Conservation (phyloP, 2,888 invertebrate genomes). For the Drosophila tripunctata region DNA sequence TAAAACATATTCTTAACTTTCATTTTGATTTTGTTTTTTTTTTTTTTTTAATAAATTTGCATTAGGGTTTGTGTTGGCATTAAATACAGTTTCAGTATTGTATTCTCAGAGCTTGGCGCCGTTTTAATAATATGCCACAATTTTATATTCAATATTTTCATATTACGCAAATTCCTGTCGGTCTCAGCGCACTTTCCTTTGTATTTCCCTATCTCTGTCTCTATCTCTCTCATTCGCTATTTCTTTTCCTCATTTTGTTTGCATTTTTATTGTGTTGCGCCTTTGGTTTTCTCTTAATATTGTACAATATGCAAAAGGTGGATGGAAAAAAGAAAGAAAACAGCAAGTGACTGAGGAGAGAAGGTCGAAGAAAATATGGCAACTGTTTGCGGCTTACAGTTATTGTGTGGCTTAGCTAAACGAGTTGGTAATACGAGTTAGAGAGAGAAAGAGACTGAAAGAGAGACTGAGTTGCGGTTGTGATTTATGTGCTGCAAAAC, state of each 20-base stretch:
- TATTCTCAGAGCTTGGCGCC: constrained; percentile 23
- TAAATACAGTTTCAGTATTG: constrained; percentile 37
- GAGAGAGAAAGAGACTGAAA: neutral
- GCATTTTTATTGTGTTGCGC: constrained; percentile 58
- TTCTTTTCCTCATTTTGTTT: constrained; percentile 36
- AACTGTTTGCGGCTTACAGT: constrained; percentile 67
- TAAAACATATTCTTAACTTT: constrained; percentile 22
- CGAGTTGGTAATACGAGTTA: constrained; percentile 67
- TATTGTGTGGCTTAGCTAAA: constrained; percentile 66
- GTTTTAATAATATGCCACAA: constrained; percentile 60
- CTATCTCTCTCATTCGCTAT: neutral
- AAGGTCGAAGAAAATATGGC: constrained; percentile 64
- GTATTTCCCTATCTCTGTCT: neutral
- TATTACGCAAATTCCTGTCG: constrained; percentile 67
- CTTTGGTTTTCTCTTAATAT: constrained; percentile 63
- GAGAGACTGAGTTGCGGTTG: constrained; percentile 35
- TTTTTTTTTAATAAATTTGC: constrained; percentile 70
- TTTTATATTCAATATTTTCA: constrained; percentile 73
- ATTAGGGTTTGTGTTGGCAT: constrained; percentile 47
- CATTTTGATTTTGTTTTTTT: constrained; percentile 12
- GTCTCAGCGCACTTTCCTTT: constrained; percentile 13
- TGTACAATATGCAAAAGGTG: constrained; percentile 59
- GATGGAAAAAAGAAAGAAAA: neutral
- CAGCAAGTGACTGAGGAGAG: constrained; percentile 12
- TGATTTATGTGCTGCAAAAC: constrained; percentile 41